Base-by-base conservation (phyloP, 2,113 vertebrate genomes). In the zebrafish (Danio rerio) region DNA sequence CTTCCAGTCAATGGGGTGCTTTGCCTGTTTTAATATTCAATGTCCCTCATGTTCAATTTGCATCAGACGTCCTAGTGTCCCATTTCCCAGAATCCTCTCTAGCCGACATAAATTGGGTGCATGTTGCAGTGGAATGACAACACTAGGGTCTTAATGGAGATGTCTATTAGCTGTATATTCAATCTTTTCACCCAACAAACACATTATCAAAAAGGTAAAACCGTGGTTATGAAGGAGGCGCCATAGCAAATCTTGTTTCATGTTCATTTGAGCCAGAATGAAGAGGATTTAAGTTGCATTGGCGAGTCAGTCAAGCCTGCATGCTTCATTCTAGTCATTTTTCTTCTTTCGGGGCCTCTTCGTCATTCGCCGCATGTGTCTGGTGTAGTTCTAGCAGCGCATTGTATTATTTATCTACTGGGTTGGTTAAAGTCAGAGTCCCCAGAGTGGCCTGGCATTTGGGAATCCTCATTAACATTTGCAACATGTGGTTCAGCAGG, bases 381-480 rank as follows among this genome's bases (percentile, higher is more conserved):
- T 66, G 70, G 61, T 75, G 72, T 73, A 86, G 81, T 83, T 69
- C 43, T 86, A 80, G 81, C 56, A 71, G 80, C 59, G 65, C 71
- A 77, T 79, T 83, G 85, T 86, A 86, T 90, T 90, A 86, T 90
- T 88, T 86, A 89, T 92, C 84, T 88, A 86, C 81, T 79, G 83
- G 80, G 69, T 69, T 90, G 82, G 90, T 91, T 85, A 92, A 90
- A 84, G 83, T 81, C 53, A 71, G 82, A 78, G 65, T 87, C 83
- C 87, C 85, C 77, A 77, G 61, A 86, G 88, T 85, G 86, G 61
- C 70, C 86, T 91, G 90, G 89, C 90, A 91, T 93, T 92, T 90
- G 90, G 87, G 86, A 87, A 69, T 80, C 86, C 86, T 90, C 90
- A 90, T 92, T 93, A 92, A 90, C 90, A 91, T 91, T 90, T 92